Evolutionary conservation across 2,888 invertebrate species (phyloP), one percentile per base, ranked within the genome.

Genomic region (Drosophila robusta): DNA sequence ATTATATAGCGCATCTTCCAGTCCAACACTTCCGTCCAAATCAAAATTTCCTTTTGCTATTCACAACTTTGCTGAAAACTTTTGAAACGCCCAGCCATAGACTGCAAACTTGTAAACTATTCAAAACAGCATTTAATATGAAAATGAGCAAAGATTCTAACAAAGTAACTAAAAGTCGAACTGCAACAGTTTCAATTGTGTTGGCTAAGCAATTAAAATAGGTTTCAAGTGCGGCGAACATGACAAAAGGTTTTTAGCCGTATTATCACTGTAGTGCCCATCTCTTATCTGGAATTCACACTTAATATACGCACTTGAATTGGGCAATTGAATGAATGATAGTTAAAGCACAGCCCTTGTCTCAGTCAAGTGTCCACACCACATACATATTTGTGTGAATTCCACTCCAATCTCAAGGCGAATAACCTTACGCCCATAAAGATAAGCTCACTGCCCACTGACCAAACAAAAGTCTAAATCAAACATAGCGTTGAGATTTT

Each of bases 321-420:
- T 4, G 18, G 26, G 16, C 61, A 38, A 24, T 45, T 11, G 14
- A 38, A 44, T n/a, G 14, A 44, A 44, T 32, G 26, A 63, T 50
- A 63, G 42, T 32, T 62, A 3, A 46, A 44, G 9, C 38, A 29
- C 32, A 63, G 9, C 16, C 18, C 18, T 56, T 65, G 72, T 61
- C 18, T 8, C 29, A 50, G 29, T 50, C 24, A 50, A 62, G 54
- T 54, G 66, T 36, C 39, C 42, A 61, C 50, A 65, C 14, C 3
- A 34, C 1, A 12, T 4, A 29, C 4, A 49, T 12, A 49, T 12
- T 41, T 49, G 46, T 67, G n/a, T 26, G 18, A 29, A 1, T 34
- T 45, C 36, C 42, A 70, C 57, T 57, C 32, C 26, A 52, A 60
- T 49, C 39, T 49, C 55, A 77, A 77, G 41, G 38, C 18, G 60